Base-by-base conservation (phyloP, 2,888 invertebrate genomes). In the Nomada flava region DNA sequence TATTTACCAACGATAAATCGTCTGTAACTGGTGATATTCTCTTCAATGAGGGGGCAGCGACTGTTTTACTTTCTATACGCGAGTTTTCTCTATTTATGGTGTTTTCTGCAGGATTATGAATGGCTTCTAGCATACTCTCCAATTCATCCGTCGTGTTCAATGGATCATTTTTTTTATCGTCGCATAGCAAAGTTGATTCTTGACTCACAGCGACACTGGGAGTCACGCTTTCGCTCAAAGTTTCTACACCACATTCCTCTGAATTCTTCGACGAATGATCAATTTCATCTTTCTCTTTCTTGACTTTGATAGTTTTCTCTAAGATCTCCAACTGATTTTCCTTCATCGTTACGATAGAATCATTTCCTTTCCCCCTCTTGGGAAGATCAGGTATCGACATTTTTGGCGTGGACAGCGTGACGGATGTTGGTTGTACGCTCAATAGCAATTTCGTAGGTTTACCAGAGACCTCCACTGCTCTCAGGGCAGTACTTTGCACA, bases 301-400 rank as follows among this genome's bases (percentile, higher is more conserved):
- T 77, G 20, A 70, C 75, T 60, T 83, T 95, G 68, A 94, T 94
- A 76, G 94, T 94, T 59, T 95, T 94, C 1, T 94, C 94, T 86
- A 94, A 94, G 94, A 94, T 94, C 26, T 95, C 95, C 87, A 94
- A 94, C 84, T 95, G 95, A 10, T 62, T 84, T 7, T 89, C 86
- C 11, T 79, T 80, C 0, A 68, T 77, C 29, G 53, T 29, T 18
- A 59, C 13, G 11, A 55, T 79, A 5, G 79, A 64, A 1, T 65
- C 67, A 9, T n/a, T 72, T 2, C 10, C 36, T 3, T 67, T 85
- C 9, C 89, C 86, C 42, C 86, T 91, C 18, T 87, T 85, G 0
- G 90, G 80, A 13, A 91, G 80, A 36, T 92, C 93, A 0, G 89
- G 88, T 64, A 90, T 86, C 0, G 91, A 89, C 89, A 91, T 89